A percentile compares a stretch with the other conserved stretches of the same genome.
Evolutionary conservation across 2,797 vertebrate species (phyloP).

Genomic region (Dicrostonyx torquatus): DNA sequence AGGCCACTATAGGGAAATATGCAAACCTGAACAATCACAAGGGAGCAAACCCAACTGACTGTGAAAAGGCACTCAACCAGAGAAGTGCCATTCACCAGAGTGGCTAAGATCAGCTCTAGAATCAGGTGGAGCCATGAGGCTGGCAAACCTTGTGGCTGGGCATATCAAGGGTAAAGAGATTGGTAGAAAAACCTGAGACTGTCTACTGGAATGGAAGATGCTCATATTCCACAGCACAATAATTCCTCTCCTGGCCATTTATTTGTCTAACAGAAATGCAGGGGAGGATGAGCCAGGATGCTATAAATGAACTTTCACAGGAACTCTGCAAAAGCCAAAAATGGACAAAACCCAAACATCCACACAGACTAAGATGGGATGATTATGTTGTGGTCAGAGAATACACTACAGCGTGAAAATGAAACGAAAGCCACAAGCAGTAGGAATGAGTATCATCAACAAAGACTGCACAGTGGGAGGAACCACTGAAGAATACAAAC

Average conservation of each 20-base stretch:
- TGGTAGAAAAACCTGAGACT: background rate
- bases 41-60: constrained; percentile 10
- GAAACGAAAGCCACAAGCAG: background rate
- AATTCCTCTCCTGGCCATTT: background rate
- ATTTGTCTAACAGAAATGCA: background rate
- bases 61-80: background rate
- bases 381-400: background rate
- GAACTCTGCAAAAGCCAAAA: constrained; percentile 11
- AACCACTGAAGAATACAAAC: background rate
- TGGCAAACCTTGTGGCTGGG: background rate
- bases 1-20: background rate
- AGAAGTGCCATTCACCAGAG: background rate
- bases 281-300: background rate
- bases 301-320: background rate
- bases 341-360: background rate
- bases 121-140: background rate
- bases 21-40: background rate
- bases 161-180: background rate
- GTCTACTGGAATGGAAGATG: background rate
- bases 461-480: background rate
- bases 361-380: background rate
- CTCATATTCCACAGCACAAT: background rate
- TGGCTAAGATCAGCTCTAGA: background rate
- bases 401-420: background rate
- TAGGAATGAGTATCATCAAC: background rate